Base-by-base conservation (phyloP, 2,888 invertebrate species). In the Chesias legatella region DNA sequence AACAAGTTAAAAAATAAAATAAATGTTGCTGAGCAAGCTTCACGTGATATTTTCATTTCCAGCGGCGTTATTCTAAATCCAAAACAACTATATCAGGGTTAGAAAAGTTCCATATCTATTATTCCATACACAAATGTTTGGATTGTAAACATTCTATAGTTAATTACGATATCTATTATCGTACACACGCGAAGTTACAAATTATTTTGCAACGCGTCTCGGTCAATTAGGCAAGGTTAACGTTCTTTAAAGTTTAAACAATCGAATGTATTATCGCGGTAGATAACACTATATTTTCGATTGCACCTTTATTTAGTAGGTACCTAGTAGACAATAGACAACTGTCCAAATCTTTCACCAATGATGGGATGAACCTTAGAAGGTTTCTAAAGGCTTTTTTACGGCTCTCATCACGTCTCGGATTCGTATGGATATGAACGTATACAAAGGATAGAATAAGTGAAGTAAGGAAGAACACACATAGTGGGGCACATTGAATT, bases 401-500 rank as follows among this genome's bases (percentile, higher is more conserved):
- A 17, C 13, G 13, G 13, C 13, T 17, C 13, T 21, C 11, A 7
- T 23, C 5, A 27, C 34, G 10, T 11, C 10, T 28, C 11, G 13
- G 10, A 27, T 6, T 28, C 32, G n/a, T 23, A 23, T 30, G 30
- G 10, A 36, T 10, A 10, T 29, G 25, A 41, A 37, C 28, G 23
- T 30, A 45, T 51, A 51, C 49, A 43, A 54, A 58, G 34, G 34
- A 53, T 52, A 55, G 49, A 45, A 48, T 53, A 45, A 52, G 54
- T 57, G 47, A 48, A 49, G 52, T 49, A 56, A 66, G 56, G 53
- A 60, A 62, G 73, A 53, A 62, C 57, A 77, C 64, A 79, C 53
- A 74, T 51, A 67, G 44, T 58, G 48, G 73, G 79, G 70, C 75
- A 79, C 79, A 79, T 73, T 67, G 67, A 75, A 67, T 59, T 70